Conservation (phyloP, 2,113 vertebrate species). For the Chloropsis hardwickii region DNA sequence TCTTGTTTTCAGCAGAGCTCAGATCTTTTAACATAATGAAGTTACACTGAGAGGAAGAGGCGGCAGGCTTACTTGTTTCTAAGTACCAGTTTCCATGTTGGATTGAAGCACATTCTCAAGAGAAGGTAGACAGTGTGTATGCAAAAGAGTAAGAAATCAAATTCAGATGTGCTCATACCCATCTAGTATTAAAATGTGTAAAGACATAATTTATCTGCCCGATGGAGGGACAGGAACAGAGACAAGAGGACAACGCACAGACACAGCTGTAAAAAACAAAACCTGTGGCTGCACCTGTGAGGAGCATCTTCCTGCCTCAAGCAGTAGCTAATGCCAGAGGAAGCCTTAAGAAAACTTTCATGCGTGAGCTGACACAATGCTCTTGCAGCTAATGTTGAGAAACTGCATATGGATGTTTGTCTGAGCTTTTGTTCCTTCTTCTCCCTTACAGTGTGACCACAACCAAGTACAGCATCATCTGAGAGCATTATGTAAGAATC, state of each 20-base stretch:
- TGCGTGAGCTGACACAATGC: not conserved
- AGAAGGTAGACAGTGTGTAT: not conserved
- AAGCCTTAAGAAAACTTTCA: not conserved
- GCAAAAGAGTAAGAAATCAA: not conserved
- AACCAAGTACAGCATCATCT: not conserved
- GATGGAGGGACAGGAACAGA: accelerated
- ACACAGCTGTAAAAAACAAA: not conserved
- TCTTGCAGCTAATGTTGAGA: not conserved
- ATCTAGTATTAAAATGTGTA: not conserved
- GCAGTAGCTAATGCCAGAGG: not conserved
- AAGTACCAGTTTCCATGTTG: not conserved
- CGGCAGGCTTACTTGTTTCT: not conserved
- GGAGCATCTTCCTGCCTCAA: not conserved
- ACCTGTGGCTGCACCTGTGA: accelerated
- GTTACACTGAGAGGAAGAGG: not conserved
- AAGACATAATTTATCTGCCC: not conserved
- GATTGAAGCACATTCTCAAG: not conserved
- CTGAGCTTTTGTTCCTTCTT: not conserved
- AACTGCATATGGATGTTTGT: not conserved
- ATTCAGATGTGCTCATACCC: not conserved
- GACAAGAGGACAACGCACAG: not conserved
- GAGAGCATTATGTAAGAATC: not conserved
- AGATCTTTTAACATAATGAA: not conserved
- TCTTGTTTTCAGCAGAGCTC: not conserved
- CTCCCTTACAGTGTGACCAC: not conserved